These are phyloP conservation scores for Melitaea cinxia DNA, from an alignment of 1,140 invertebrate genomes.

Conservation along the genomic window DNA sequence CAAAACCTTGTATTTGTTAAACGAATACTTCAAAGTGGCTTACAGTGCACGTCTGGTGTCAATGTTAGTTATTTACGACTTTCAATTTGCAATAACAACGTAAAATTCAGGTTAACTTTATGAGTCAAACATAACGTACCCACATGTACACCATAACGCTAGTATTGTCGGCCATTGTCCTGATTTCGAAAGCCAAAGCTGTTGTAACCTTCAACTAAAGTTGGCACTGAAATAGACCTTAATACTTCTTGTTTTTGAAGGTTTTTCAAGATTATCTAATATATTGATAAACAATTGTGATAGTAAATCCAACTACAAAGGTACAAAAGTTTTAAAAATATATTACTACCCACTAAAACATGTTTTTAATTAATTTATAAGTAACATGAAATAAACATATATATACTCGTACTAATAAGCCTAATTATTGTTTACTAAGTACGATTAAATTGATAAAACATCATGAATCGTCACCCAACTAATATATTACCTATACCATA, in stretches of 20 bases:
- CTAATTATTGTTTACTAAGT: too few relatives aligned
- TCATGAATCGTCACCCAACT: too few relatives aligned
- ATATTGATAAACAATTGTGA: background rate
- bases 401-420: too few relatives aligned
- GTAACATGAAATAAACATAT: too few relatives aligned
- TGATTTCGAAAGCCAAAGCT: constrained; percentile 6
- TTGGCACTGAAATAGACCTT: background rate
- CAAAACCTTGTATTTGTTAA: constrained; percentile 44
- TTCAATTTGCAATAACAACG: constrained; percentile 33
- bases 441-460: too few relatives aligned
- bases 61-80: constrained; percentile 22
- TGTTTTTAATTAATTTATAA: too few relatives aligned
- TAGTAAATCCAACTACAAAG: background rate
- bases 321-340: background rate
- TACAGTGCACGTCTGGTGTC: constrained; percentile 26
- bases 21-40: constrained; percentile 40
- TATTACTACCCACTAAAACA: too few relatives aligned
- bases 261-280: background rate
- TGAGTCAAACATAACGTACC: background rate
- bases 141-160: background rate
- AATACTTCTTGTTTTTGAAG: background rate
- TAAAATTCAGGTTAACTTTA: constrained; percentile 14
- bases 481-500: too few relatives aligned
- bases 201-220: background rate
- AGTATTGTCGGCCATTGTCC: background rate